Percentiles rank a stretch among this genome's conserved stretches.
These are phyloP conservation scores for Cataglyphis rosenhaueri DNA, from an alignment of 2,888 invertebrate genomes.

Conservation along the genomic window DNA sequence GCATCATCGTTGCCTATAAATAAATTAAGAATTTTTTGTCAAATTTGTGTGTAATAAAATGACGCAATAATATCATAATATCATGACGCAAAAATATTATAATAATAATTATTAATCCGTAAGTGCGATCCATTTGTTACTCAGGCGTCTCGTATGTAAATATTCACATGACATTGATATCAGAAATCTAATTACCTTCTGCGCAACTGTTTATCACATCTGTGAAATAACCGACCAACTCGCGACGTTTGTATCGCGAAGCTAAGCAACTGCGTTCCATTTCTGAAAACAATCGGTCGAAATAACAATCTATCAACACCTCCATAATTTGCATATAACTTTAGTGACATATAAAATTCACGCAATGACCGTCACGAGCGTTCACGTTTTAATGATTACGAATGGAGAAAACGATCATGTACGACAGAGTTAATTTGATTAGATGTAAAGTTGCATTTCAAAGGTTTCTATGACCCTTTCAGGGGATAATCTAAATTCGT, in stretches of 20 bases:
- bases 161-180: background rate
- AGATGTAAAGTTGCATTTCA: slow-evolving; percentile 73
- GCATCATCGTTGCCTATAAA: too few species aligned
- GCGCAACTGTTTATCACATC: slow-evolving; percentile 92
- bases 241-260: slow-evolving; percentile 90
- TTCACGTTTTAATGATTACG: slow-evolving; percentile 69
- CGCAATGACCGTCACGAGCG: slow-evolving; percentile 59
- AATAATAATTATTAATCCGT: slow-evolving; percentile 17
- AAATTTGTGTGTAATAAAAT: background rate
- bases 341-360: slow-evolving; percentile 10
- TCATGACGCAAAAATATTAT: too few species aligned
- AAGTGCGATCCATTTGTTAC: slow-evolving; percentile 1
- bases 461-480: slow-evolving; percentile 76
- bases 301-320: slow-evolving; percentile 92
- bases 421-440: slow-evolving; percentile 79
- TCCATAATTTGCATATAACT: slow-evolving; percentile 87
- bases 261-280: slow-evolving; percentile 91
- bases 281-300: slow-evolving; percentile 90
- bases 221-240: slow-evolving; percentile 92
- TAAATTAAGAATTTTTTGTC: slow-evolving; percentile 11
- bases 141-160: background rate
- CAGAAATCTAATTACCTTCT: slow-evolving; percentile 84
- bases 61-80: background rate
- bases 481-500: background rate
- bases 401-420: slow-evolving; percentile 55